Evolutionary conservation across 2,888 invertebrate species (phyloP).

Genomic region (Polymixis flavicincta): DNA sequence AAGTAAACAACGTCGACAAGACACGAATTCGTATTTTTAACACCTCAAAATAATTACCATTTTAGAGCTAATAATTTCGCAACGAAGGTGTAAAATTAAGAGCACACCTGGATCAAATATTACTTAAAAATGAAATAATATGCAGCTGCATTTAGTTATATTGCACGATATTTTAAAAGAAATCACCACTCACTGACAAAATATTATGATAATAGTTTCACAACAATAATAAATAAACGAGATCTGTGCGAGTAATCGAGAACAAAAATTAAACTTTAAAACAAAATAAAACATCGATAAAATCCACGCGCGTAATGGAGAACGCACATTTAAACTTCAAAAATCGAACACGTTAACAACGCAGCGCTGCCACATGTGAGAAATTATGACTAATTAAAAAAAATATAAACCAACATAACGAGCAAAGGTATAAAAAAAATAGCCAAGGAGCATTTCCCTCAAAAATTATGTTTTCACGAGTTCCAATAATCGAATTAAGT

Average conservation of each 20-base stretch:
- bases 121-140: constrained; percentile 45
- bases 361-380: constrained; percentile 32
- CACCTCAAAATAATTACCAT: not conserved
- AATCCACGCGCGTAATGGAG: constrained; percentile 54
- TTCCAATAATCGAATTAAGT: constrained; percentile 86
- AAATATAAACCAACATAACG: constrained; percentile 55
- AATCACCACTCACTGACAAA: constrained; percentile 39
- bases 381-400: constrained; percentile 63
- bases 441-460: constrained; percentile 53
- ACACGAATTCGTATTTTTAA: not conserved
- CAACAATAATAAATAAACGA: constrained; percentile 54
- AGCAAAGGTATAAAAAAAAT: constrained; percentile 51
- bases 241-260: constrained; percentile 11
- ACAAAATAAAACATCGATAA: constrained; percentile 47
- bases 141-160: constrained; percentile 39
- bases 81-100: constrained; percentile 45
- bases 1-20: not conserved
- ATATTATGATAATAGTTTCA: constrained; percentile 30
- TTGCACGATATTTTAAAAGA: constrained; percentile 38
- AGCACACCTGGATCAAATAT: constrained; percentile 40
- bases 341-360: constrained; percentile 55
- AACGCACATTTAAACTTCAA: constrained; percentile 56
- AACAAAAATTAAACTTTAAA: constrained; percentile 20
- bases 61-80: not conserved
- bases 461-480: constrained; percentile 67